These are phyloP conservation scores for Hirudinaria manillensis DNA, from an alignment of 2,888 invertebrate genomes.

Conservation along the genomic window DNA sequence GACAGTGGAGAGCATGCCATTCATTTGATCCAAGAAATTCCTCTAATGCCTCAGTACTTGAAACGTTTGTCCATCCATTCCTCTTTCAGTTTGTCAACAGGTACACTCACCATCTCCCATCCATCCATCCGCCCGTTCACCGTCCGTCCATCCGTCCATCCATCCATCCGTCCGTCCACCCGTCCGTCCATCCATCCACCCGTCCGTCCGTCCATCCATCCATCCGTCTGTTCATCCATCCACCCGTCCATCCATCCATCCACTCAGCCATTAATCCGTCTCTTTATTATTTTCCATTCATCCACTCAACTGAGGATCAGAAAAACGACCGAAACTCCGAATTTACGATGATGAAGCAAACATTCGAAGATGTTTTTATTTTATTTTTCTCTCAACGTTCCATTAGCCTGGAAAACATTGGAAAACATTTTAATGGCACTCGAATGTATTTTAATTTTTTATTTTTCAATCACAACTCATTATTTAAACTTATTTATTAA, in stretches of 20 bases:
- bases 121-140: not conserved
- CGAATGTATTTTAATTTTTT: not conserved
- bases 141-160: not conserved
- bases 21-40: too few species aligned
- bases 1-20: too few species aligned
- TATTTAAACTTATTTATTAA: not conserved
- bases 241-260: not conserved
- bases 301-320: not conserved
- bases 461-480: not conserved
- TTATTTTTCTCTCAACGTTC: too few species aligned
- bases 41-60: too few species aligned
- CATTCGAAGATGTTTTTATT: too few species aligned
- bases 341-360: too few species aligned
- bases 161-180: not conserved
- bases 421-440: too few species aligned
- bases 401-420: too few species aligned
- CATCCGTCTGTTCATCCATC: not conserved
- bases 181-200: not conserved
- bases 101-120: too few species aligned
- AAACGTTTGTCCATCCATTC: not conserved
- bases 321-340: too few species aligned
- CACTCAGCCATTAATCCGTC: constrained; percentile 3
- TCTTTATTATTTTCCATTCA: not conserved
- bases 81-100: too few species aligned
- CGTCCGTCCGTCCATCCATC: not conserved